These are phyloP conservation scores for Melanostigma gelatinosum DNA, from an alignment of 2,113 vertebrate genomes.

Conservation along the genomic window DNA sequence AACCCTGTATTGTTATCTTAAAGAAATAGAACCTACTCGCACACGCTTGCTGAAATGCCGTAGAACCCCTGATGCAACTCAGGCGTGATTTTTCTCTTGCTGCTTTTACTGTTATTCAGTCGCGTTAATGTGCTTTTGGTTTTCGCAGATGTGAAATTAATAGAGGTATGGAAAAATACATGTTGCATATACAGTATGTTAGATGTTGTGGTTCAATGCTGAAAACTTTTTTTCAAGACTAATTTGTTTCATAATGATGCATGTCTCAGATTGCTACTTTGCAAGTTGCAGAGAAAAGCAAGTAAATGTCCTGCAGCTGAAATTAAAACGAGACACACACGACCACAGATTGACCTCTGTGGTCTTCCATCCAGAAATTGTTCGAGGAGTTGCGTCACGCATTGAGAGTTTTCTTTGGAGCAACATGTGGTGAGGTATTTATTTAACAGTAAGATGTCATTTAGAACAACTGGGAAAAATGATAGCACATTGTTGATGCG, in stretches of 20 bases:
- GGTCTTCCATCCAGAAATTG: conserved; percentile 21
- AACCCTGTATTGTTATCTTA: conserved; percentile 53
- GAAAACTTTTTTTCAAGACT: not conserved
- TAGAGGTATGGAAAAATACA: not conserved
- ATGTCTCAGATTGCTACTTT: not conserved
- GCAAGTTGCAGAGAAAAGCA: not conserved
- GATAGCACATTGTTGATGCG: conserved; percentile 49
- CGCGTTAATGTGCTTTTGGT: conserved; percentile 6
- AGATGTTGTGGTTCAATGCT: not conserved
- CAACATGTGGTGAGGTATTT: conserved; percentile 62
- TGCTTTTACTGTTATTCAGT: conserved; percentile 29
- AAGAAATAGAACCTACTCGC: conserved; percentile 63
- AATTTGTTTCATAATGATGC: not conserved
- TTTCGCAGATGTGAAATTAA: not conserved
- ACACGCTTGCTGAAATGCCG: conserved; percentile 14
- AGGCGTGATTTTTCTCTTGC: conserved; percentile 12
- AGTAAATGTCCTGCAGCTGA: not conserved
- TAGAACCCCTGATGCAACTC: conserved; percentile 9
- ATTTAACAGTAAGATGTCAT: conserved; percentile 66
- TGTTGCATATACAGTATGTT: not conserved
- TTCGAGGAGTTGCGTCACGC: conserved; percentile 19
- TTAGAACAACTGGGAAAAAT: conserved; percentile 57
- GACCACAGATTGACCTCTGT: conserved; percentile 26
- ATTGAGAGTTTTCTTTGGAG: conserved; percentile 39
- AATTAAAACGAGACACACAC: conserved; percentile 3